Conservation (phyloP, 2,113 vertebrate genomes). For the Notothenia rossii region DNA sequence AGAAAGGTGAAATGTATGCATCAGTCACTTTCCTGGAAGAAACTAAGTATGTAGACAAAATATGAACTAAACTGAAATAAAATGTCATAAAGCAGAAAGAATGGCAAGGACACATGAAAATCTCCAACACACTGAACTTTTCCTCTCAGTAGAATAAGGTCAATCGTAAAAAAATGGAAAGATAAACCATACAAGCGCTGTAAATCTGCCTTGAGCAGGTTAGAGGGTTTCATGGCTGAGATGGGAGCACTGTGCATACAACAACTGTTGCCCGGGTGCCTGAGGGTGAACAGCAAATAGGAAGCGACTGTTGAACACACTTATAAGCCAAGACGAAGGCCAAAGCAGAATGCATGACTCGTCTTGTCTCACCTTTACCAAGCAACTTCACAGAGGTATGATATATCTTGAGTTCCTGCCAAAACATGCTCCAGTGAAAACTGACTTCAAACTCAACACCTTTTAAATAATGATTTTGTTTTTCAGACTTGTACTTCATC, state of each 20-base stretch:
- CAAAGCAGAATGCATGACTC: not conserved
- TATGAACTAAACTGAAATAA: not conserved
- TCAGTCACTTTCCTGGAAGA: not conserved
- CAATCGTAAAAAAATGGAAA: not conserved
- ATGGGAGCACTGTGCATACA: slow-evolving; percentile 29
- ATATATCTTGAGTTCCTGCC: not conserved
- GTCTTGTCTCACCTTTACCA: slow-evolving; percentile 1
- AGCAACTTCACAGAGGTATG: not conserved
- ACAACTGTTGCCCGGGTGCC: slow-evolving; percentile 6
- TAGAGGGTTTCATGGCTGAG: slow-evolving; percentile 23
- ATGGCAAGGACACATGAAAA: not conserved
- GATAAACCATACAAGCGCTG: slow-evolving; percentile 10
- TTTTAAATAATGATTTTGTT: not conserved
- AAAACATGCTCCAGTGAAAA: not conserved
- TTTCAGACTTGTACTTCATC: not conserved
- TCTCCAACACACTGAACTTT: not conserved
- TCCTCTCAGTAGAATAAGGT: not conserved
- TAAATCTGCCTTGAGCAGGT: slow-evolving; percentile 37
- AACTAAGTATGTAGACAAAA: not conserved
- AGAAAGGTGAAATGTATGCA: not conserved
- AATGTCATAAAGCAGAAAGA: not conserved
- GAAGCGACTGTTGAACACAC: slow-evolving; percentile 14
- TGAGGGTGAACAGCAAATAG: slow-evolving; percentile 9
- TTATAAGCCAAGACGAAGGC: not conserved
- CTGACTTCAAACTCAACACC: not conserved